Base-by-base conservation (phyloP, 1,140 invertebrate species). In the Aphidius ervi region DNA sequence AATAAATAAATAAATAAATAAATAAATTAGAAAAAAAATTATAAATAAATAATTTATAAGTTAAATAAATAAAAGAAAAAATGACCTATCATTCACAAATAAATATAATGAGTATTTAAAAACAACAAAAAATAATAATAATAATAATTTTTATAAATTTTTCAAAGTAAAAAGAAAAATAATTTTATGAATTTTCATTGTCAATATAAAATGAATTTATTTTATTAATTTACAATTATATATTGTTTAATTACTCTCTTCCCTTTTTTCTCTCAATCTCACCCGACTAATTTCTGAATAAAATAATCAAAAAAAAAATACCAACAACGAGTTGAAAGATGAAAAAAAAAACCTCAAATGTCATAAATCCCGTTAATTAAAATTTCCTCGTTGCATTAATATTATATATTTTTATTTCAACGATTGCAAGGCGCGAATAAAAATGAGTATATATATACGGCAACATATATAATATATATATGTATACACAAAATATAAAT, bases 291-390 rank as follows among this genome's bases (percentile, higher is more conserved):
- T 41, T 7, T 40, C 3, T 56, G 9, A 40, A 7, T 37, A 6
- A n/a, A 40, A 46, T 54, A 39, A 40, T 10, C 49, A 46, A 49
- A 56, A 46, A 48, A 46, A 61, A 59, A 56, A 43, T 43, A 56
- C 42, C 46, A 52, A 37, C 47, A 46, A 53, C 56, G 53, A 53
- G 59, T 56, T 49, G 31, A 20, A 45, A 53, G 59, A 47, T 49
- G 31, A 49, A 45, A 49, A 48, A 56, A 56, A 48, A 47, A 59
- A 53, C 49, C 49, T 53, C 59, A 49, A 58, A 16, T 43, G 23
- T 58, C 65, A 68, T 70, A 70, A 70, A 70, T 70, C 63, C 64
- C 49, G 59, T 65, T 68, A 68, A 71, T 70, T 67, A 71, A 71
- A 71, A 67, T 65, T 46, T 65, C 4, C 23, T 31, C 23, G 23